Base-by-base conservation (phyloP, 53 echinoderm and acorn worm genomes). In the Patiria pectinifera region DNA sequence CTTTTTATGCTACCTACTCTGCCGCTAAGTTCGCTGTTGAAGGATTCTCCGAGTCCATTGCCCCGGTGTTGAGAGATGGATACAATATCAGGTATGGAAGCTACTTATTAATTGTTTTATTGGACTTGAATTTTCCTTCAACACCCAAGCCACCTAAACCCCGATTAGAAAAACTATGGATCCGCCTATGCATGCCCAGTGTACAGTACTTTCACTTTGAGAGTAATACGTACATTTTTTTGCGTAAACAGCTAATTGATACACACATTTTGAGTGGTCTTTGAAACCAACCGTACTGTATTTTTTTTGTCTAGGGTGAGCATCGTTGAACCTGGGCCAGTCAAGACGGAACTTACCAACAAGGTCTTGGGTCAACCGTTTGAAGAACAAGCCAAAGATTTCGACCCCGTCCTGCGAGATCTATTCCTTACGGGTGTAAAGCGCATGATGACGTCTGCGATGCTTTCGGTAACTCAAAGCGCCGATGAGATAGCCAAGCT, bases 21-120 rank as follows among this genome's bases (percentile, higher is more conserved):
- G 48, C 88, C 13, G 19, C 76, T 15, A 87, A 87, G 76, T 87
- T 76, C 19, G 88, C 88, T 16, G 26, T 87, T n/a, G 88, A 87
- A 59, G 88, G 88, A 49, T 87, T 76, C 78, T 58, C 60, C 6
- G 88, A 87, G 66, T 87, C 88, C 45, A 87, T 87, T 77, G 77
- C 88, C 18, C 13, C 88, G 6, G 11, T 76, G n/a, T 45, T 87
- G 24, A 61, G 85, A 45, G 69, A 66, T 69, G 85, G 47, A 44
- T 85, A 85, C 69, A 85, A 85, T 2, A 85, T 85, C 15, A 85
- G 70, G 85, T 85, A 85, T 13, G 66, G 66, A 66, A 18, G 43
- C 76, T 11, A 24, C 1, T 18, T 24, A 23, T 6, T 1, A n/a
- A 10, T 21, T 11, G 3, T 43, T 26, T 11, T 24, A 35, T 35